Base-by-base conservation (phyloP, 2,113 vertebrate species). In the Scatophagus argus region DNA sequence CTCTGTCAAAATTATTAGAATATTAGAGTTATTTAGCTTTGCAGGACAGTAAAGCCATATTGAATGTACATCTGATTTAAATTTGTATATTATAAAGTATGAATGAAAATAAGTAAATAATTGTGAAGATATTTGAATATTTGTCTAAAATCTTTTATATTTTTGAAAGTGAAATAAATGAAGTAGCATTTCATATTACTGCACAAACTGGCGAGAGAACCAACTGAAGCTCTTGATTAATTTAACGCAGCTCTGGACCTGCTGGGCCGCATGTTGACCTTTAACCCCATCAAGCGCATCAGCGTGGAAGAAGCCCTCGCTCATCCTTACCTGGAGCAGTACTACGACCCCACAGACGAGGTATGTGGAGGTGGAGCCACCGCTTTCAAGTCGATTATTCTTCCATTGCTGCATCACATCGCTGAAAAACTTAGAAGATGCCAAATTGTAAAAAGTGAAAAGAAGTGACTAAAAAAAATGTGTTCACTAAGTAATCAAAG, bases 301-400 rank as follows among this genome's bases (percentile, higher is more conserved):
- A 97, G 94, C 1, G 96, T 97, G 54, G 96, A 97, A 77, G 95
- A 97, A 74, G 96, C 96, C 0, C 89, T 97, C 92, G 96, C 95
- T 63, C 96, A 97, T 74, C 94, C 95, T 67, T 97, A 97, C 88
- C 91, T 97, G 94, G 96, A 97, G 82, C 96, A 97, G 95, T 97
- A 97, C 95, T 97, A 97, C 2, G 96, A 97, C 61, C 96, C 96
- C 16, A 94, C 95, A 14, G 96, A 97, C 83, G 96, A 97, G 96
- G 96, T 96, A 83, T n/a, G 10, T n/a, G n/a, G 13, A 11, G 5
- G 21, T 8, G 2, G 31, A 61, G 46, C 29, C 8, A 1, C 12
- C 31, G 9, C n/a, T 11, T 7, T 31, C 21, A 17, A 8, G 34
- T 11, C 25, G 5, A 32, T 44, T n/a, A 19, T 36, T 14, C 5